Evolutionary conservation across 2,888 invertebrate species (phyloP).

Genomic region (Crioceris asparagi): DNA sequence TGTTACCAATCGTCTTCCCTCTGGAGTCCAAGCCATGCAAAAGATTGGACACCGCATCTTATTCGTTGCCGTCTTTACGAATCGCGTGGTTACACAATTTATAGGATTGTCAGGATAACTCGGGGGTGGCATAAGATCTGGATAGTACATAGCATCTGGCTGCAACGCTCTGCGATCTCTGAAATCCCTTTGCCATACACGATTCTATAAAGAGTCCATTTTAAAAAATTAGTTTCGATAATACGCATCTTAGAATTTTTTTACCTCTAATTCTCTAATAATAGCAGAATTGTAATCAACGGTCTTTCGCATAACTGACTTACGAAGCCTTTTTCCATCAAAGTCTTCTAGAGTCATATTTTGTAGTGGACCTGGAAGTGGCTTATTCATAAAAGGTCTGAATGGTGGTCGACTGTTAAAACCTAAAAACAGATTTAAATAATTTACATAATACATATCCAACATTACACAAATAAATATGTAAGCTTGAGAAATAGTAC

Average conservation of each 20-base stretch:
- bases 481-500: no score
- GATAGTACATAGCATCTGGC: slow-evolving; percentile 91
- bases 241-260: no score
- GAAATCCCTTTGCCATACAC: slow-evolving; percentile 92
- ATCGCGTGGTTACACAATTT: slow-evolving; percentile 89
- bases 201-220: slow-evolving; percentile 55
- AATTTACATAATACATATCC: no score
- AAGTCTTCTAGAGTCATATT: slow-evolving; percentile 78
- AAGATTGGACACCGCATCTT: slow-evolving; percentile 99
- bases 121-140: slow-evolving; percentile 88
- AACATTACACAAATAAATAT: no score
- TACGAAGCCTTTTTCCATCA: slow-evolving; percentile 90
- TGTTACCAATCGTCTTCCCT: slow-evolving; percentile 93
- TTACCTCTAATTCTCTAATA: slow-evolving; percentile 81
- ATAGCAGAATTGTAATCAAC: slow-evolving; percentile 96
- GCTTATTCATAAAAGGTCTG: slow-evolving; percentile 36
- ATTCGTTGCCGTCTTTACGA: slow-evolving; percentile 98
- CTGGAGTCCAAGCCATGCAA: slow-evolving; percentile 98
- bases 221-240: slow-evolving; percentile 1
- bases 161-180: slow-evolving; percentile 82
- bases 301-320: slow-evolving; percentile 94
- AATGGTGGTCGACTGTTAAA: slow-evolving; percentile 32
- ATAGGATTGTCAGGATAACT: slow-evolving; percentile 90
- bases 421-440: slow-evolving; percentile 15
- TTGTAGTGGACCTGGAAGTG: slow-evolving; percentile 40